Conservation (phyloP, 2,113 vertebrate species). For the Cyphomyrus discorhynchus region DNA sequence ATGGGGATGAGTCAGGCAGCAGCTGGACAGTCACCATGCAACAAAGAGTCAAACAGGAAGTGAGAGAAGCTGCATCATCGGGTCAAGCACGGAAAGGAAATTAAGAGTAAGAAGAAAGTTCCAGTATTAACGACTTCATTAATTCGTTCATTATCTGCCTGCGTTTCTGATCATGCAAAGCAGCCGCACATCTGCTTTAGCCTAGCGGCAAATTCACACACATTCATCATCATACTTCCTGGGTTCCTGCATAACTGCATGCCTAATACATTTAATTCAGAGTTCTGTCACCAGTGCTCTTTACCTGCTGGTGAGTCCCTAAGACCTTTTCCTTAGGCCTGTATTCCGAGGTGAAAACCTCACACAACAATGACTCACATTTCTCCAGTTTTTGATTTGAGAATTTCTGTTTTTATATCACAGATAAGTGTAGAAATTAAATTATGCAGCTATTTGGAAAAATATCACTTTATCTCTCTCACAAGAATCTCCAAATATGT, state of each 20-base stretch:
- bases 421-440: neutral
- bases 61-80: neutral
- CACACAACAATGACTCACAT: neutral
- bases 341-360: neutral
- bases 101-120: neutral
- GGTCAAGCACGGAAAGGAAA: neutral
- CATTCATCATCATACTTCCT: neutral
- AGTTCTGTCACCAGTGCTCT: neutral
- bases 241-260: neutral
- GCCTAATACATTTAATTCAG: neutral
- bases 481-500: neutral
- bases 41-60: neutral
- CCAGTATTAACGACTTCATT: neutral
- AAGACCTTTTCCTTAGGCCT: neutral
- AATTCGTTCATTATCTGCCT: neutral
- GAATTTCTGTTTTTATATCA: neutral
- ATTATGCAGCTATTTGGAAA: neutral
- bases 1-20: neutral
- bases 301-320: neutral
- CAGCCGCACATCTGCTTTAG: neutral
- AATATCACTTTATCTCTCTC: neutral
- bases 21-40: neutral
- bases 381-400: neutral
- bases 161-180: neutral
- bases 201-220: neutral